Percentiles rank a stretch among this genome's conserved stretches.
phyloP scores from a whole-genome alignment of 2,797 vertebrate species.

The Enteromius viviparus region DNA sequence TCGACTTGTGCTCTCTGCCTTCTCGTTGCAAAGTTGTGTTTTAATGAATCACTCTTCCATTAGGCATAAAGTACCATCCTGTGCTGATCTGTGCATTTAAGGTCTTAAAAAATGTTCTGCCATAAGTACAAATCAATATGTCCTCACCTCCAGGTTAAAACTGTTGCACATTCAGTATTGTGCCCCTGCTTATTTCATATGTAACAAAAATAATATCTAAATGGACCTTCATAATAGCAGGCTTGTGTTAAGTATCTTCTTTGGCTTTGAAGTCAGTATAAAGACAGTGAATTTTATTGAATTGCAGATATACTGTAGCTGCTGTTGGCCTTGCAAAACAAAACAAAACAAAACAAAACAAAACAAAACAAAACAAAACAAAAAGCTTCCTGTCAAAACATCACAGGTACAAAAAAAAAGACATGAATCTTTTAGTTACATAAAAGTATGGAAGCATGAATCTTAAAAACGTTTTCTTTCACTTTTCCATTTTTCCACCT shows the following conservation, averaged over 20 bases:
- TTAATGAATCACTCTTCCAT: constrained; percentile 58
- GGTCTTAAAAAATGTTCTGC: constrained; percentile 53
- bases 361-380: no score
- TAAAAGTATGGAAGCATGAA: constrained; percentile 37
- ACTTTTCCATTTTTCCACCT: constrained; percentile 35
- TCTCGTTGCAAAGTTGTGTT: constrained; percentile 40
- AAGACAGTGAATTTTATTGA: background rate
- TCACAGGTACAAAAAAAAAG: constrained; percentile 1
- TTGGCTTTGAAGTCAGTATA: background rate
- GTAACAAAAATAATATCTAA: background rate
- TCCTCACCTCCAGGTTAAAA: constrained; percentile 17
- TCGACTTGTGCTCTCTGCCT: constrained; percentile 34
- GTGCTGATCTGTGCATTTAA: constrained; percentile 52
- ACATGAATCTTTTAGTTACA: constrained; percentile 1
- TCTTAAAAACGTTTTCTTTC: constrained; percentile 36
- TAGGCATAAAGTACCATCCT: constrained; percentile 56
- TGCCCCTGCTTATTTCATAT: background rate
- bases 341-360: background rate
- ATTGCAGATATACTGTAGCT: background rate
- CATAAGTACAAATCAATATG: constrained; percentile 28
- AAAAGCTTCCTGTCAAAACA: constrained; percentile 52
- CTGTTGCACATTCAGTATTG: background rate
- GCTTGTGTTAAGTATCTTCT: background rate
- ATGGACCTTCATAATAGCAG: background rate
- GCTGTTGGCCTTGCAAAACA: background rate